Conservation (phyloP, 2,797 vertebrate genomes). For the Ceryle rudis region DNA sequence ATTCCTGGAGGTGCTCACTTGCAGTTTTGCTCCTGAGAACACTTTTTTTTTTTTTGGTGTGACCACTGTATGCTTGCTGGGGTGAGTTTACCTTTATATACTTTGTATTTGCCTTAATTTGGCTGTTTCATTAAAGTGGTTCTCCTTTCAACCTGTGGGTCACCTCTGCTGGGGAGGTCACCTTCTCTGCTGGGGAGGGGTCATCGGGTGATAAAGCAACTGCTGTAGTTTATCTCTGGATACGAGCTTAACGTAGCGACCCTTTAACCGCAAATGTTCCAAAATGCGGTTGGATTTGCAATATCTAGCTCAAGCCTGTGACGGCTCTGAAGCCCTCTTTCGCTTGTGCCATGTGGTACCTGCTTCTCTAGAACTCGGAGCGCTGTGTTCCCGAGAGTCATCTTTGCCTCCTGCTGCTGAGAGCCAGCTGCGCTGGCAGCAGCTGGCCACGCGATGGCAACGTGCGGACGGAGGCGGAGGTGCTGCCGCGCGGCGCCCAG, state of each 20-base stretch:
- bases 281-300: background rate
- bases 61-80: too few relatives aligned
- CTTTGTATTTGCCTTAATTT: background rate
- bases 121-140: background rate
- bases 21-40: too few relatives aligned
- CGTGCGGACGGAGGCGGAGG: background rate
- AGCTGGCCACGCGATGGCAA: conserved; percentile 51
- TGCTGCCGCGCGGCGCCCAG: background rate
- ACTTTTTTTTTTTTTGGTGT: background rate
- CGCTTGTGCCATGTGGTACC: background rate
- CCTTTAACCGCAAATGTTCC: background rate
- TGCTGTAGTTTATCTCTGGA: background rate
- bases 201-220: background rate
- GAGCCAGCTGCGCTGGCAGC: background rate
- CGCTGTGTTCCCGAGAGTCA: fast-evolving
- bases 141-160: background rate
- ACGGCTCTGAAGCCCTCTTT: fast-evolving
- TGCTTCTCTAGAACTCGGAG: background rate
- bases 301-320: background rate
- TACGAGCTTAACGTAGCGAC: background rate
- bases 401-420: background rate
- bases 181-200: background rate
- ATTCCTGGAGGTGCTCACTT: background rate
- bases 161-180: too few relatives aligned
- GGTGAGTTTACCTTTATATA: background rate